Base-by-base conservation (phyloP, 1,140 invertebrate genomes). In the Drosophila melanica region DNA sequence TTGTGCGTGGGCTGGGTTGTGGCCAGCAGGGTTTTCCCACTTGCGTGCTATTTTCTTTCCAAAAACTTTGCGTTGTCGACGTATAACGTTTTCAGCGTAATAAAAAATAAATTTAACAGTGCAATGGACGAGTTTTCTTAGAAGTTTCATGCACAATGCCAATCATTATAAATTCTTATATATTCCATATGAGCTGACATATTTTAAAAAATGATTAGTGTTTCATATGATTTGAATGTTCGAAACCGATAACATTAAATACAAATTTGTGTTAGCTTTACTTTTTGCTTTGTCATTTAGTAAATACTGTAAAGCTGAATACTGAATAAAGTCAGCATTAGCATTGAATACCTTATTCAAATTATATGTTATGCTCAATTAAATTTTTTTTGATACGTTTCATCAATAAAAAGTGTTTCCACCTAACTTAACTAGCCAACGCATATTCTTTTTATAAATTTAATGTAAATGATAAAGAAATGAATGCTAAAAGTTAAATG, bases 401-500 rank as follows among this genome's bases (percentile, higher is more conserved):
- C 5, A 14, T 1, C 11, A n/a, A 6, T 41, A 7, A n/a, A 14
- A 14, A 41, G 4, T 41, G 14, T 5, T 41, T 41, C n/a, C 12
- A 14, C 6, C 4, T 14, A 33, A 30, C 27, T 48, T 14, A 33
- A 30, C 27, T 48, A 27, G 12, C 5, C 33, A 4, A 11, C 41
- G 27, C 3, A 30, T 12, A 14, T 41, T 48, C 20, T 42, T 33
- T 11, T n/a, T 1, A 1, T 14, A 39, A 66, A 59, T 63, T 5
- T n/a, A 57, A n/a, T 37, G 76, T 79, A 69, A 79, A 77, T 89
- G 84, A 87, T 84, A 23, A 45, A 33, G 53, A 18, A 62, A 73
- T 68, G 63, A 63, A 62, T 54, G 57, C 50, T 62, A 72, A 84
- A 89, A 89, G 77, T 89, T 89, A 84, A 89, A 90, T 90, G 85